Evolutionary conservation across 2,888 invertebrate species (phyloP), one percentile per base, ranked within the genome.

Genomic region (Yponomeuta sedellus): DNA sequence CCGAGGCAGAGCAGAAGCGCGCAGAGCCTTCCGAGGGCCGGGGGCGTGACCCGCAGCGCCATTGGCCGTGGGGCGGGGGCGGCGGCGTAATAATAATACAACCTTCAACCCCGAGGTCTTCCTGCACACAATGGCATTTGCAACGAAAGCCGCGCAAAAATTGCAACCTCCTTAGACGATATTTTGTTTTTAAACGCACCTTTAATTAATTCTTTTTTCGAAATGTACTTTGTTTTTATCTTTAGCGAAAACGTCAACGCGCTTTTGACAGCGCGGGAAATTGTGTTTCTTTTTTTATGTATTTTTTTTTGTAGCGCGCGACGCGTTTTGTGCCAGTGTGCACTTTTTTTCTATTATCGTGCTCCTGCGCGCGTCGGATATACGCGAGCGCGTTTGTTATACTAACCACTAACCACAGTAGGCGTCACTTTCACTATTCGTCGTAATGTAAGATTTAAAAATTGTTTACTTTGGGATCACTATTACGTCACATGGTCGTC

Each of bases 61-160:
- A 90, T 90, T 90, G 90, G 90, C 77, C 83, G 85, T 80, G 70
- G 74, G 73, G 71, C 77, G 78, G 79, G 84, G 86, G 87, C 86
- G 85, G 81, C 70, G 34, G 19, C 85, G 81, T 70, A 20, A 61
- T 39, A 74, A 77, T 79, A 78, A 83, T 77, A 82, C 82, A 81
- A 74, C 81, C 78, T 76, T 71, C 75, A 75, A 71, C 74, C 74
- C 74, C 70, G 61, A 63, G 69, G 11, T 44, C 22, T 12, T 44
- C 34, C 39, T 62, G 16, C 63, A 19, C 44, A 11, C 5, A 20
- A 39, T 63, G 40, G 40, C 63, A 63, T 63, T 63, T 63, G 63
- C 63, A 63, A 44, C 19, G 11, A 25, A 44, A 63, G 22, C 61
- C 16, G 44, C 44, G 44, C 12, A 16, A 52, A 52, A 52, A 52